Evolutionary conservation across 2,888 invertebrate species (phyloP).

Genomic region (Lasioglossum oenotherae): DNA sequence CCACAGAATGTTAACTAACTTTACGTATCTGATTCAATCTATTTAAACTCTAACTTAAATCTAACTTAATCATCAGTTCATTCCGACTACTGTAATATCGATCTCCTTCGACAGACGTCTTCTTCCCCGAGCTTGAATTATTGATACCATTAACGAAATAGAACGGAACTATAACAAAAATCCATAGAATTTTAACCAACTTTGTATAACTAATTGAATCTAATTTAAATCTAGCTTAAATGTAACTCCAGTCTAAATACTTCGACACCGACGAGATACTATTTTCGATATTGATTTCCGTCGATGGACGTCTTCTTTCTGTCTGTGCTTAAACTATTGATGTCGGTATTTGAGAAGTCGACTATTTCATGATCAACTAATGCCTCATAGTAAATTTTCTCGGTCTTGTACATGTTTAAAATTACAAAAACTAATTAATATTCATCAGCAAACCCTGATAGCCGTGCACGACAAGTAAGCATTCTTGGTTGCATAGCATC

Average conservation of each 20-base stretch:
- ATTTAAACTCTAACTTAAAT: neutral
- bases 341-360: neutral
- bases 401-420: neutral
- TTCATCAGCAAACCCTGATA: neutral
- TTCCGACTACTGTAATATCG: neutral
- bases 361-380: neutral
- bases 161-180: neutral
- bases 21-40: neutral
- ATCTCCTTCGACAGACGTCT: neutral
- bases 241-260: neutral
- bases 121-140: neutral
- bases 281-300: neutral
- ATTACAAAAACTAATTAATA: neutral
- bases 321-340: neutral
- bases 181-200: neutral
- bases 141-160: neutral
- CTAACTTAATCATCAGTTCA: neutral
- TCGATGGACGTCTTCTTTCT: neutral
- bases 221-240: conserved; percentile 6
- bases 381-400: neutral
- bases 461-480: neutral
- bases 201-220: neutral
- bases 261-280: too few species aligned
- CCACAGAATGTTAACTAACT: neutral
- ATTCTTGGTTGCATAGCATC: neutral